Evolutionary conservation across 2,113 vertebrate species (phyloP).

Genomic region (Dasyurus viverrinus): DNA sequence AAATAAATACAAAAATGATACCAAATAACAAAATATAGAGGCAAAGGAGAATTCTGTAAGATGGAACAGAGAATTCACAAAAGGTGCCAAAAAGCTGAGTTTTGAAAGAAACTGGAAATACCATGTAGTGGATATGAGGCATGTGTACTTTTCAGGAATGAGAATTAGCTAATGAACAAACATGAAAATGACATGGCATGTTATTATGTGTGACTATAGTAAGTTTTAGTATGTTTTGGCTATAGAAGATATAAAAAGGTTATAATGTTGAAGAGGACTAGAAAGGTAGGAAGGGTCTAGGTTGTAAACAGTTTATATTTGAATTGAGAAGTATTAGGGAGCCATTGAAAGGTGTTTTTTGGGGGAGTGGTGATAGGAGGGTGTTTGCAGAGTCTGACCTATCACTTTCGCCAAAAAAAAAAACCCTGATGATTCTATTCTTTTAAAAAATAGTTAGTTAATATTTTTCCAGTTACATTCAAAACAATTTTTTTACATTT

Average conservation of each 20-base stretch:
- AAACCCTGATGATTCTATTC: neutral
- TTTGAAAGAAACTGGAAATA: neutral
- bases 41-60: neutral
- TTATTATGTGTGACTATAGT: neutral
- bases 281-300: neutral
- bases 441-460: neutral
- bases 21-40: neutral
- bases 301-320: neutral
- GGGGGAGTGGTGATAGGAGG: neutral
- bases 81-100: neutral
- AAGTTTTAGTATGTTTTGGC: neutral
- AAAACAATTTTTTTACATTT: no score
- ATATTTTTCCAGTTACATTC: no score
- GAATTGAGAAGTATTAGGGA: neutral
- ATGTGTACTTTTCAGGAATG: neutral
- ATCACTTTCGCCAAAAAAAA: neutral
- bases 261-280: neutral
- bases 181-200: neutral
- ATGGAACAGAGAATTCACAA: neutral
- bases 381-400: neutral
- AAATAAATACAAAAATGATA: neutral
- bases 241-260: neutral
- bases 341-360: neutral
- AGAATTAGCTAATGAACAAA: neutral
- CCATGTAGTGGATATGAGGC: neutral